Conservation (phyloP, 2,797 vertebrate genomes). For the Sebastes paucispinis region DNA sequence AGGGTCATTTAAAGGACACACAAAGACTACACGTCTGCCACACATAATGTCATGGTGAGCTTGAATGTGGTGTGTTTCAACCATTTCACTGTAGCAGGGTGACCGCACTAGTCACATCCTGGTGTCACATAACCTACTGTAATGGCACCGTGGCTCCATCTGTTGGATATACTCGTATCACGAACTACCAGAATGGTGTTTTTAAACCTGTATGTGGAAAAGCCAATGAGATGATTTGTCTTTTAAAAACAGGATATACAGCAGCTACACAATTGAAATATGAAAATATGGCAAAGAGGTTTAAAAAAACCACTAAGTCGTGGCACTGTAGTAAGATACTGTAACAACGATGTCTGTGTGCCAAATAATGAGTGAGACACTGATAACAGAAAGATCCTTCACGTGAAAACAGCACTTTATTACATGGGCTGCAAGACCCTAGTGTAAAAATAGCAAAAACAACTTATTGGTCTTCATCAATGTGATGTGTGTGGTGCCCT, state of each 20-base stretch:
- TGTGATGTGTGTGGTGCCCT: background rate
- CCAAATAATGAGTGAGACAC: background rate
- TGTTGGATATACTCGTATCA: background rate
- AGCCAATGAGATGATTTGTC: background rate
- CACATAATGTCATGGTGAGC: background rate
- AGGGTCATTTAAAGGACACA: background rate
- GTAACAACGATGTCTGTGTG: background rate
- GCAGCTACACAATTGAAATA: background rate
- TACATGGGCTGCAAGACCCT: background rate
- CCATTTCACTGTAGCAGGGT: background rate
- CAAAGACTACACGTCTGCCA: background rate
- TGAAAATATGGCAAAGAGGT: background rate
- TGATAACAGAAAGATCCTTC: background rate
- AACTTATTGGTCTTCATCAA: background rate
- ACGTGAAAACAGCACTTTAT: background rate
- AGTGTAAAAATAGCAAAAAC: background rate
- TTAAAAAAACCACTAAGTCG: background rate
- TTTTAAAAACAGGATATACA: background rate
- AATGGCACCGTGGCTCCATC: conserved; percentile 5
- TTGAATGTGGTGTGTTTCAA: background rate
- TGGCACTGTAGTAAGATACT: background rate
- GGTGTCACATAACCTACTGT: too few relatives aligned
- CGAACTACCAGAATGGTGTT: background rate
- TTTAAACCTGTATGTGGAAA: background rate
- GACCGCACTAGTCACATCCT: background rate